Conservation (phyloP, 2,113 vertebrate genomes). For the Elaphurus davidianus region DNA sequence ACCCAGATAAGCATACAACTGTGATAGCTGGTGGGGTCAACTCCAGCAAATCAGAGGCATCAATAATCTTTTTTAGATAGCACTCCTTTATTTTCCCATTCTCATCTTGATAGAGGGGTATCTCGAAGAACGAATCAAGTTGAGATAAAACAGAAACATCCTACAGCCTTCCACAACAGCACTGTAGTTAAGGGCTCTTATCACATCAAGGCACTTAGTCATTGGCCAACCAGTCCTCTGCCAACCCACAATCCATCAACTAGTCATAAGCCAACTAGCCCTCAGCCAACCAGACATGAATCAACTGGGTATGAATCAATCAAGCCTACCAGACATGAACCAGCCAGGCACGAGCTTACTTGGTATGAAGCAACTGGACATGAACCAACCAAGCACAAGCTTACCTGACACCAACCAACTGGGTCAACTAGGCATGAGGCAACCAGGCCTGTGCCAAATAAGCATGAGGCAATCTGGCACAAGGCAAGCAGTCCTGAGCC, state of each 20-base stretch:
- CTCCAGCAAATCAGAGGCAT: neutral
- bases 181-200: neutral
- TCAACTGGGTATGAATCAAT: neutral
- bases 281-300: neutral
- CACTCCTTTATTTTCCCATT: neutral
- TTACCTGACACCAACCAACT: neutral
- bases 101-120: neutral
- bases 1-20: neutral
- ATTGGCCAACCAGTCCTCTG: neutral
- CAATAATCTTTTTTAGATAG: neutral
- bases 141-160: conserved; percentile 20
- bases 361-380: neutral
- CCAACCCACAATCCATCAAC: neutral
- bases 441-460: neutral
- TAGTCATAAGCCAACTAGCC: neutral
- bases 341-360: neutral
- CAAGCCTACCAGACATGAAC: neutral
- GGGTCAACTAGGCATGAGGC: neutral
- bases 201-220: neutral
- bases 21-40: neutral
- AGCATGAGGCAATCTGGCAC: neutral
- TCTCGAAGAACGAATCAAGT: neutral
- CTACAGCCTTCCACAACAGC: neutral
- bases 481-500: neutral
- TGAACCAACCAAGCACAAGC: neutral